A percentile compares a stretch with the other conserved stretches of the same genome.
phyloP scores from a whole-genome alignment of 2,797 vertebrate genomes.

The Parotocinclus haroldoi region DNA sequence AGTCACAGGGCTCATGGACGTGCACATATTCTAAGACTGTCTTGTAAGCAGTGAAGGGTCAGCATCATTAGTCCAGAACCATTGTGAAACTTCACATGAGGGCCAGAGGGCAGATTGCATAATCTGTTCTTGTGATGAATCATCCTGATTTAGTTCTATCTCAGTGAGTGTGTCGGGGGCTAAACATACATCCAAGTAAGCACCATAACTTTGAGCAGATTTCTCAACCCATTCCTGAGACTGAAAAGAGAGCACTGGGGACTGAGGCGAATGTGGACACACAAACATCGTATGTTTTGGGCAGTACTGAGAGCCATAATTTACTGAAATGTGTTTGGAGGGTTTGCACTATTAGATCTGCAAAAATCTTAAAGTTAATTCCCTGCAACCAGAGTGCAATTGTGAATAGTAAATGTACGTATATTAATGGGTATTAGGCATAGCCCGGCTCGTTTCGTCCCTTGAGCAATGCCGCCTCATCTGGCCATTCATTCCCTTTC shows the following conservation, averaged over 20 bases:
- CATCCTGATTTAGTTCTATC: slow-evolving; percentile 43
- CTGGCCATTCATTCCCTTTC: slow-evolving; percentile 17
- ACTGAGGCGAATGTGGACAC: slow-evolving; percentile 6
- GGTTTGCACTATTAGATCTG: not conserved
- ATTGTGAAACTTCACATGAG: slow-evolving; percentile 47
- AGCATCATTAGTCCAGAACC: slow-evolving; percentile 46
- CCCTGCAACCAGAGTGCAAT: slow-evolving; percentile 5
- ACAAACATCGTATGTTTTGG: not conserved
- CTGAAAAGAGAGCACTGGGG: slow-evolving; percentile 9
- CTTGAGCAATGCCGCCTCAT: slow-evolving; percentile 8
- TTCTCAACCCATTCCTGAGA: slow-evolving; percentile 15
- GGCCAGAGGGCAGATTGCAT: slow-evolving; percentile 50
- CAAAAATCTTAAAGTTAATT: slow-evolving; percentile 9
- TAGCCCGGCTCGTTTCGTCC: slow-evolving; percentile 19
- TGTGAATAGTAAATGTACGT: slow-evolving; percentile 9
- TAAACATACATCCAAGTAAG: slow-evolving; percentile 30
- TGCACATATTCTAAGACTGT: slow-evolving; percentile 36
- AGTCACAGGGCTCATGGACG: slow-evolving; percentile 11
- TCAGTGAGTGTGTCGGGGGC: not conserved
- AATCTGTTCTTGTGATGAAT: slow-evolving; percentile 48
- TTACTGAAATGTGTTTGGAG: slow-evolving; percentile 2
- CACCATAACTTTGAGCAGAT: slow-evolving; percentile 21
- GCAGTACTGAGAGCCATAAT: not conserved
- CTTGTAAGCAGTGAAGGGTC: slow-evolving; percentile 38
- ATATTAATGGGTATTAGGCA: slow-evolving; percentile 16